These are phyloP conservation scores for Xylota sylvarum DNA, from an alignment of 2,888 invertebrate genomes.

Conservation along the genomic window DNA sequence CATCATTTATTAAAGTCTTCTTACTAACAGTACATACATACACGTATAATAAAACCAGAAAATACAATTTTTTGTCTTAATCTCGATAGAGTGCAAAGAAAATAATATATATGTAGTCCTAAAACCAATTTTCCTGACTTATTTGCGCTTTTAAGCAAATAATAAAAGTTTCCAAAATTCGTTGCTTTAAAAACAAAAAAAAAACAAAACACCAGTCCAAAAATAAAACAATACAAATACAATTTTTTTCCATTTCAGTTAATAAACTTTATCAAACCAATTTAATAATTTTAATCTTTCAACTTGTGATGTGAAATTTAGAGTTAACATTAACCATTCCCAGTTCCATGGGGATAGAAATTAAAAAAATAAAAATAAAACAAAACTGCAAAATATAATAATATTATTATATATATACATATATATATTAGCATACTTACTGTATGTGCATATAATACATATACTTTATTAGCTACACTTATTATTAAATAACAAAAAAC, in stretches of 20 bases:
- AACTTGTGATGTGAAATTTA: slow-evolving; percentile 85
- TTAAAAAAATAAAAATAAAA: slow-evolving; percentile 75
- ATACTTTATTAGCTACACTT: slow-evolving; percentile 62
- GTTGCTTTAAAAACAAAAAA: slow-evolving; percentile 26
- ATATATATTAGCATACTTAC: slow-evolving; percentile 20
- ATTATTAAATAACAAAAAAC: slow-evolving; percentile 48
- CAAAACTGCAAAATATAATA: slow-evolving; percentile 35
- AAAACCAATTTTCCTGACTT: slow-evolving; percentile 46
- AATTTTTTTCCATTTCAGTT: slow-evolving; percentile 49
- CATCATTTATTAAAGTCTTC: no score
- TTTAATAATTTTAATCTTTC: slow-evolving; percentile 79
- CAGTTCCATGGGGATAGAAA: slow-evolving; percentile 84
- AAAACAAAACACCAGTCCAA: slow-evolving; percentile 31
- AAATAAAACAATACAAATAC: slow-evolving; percentile 52
- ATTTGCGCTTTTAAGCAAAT: slow-evolving; percentile 61
- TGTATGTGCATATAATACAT: slow-evolving; percentile 35
- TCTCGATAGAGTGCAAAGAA: not conserved
- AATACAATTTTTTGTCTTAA: no score
- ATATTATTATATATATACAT: slow-evolving; percentile 50
- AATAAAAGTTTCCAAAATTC: slow-evolving; percentile 5
- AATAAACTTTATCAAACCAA: slow-evolving; percentile 52
- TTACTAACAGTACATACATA: no score
- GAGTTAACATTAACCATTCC: slow-evolving; percentile 85
- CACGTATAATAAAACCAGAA: no score
- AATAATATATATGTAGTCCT: not conserved